A percentile compares a stretch with the other conserved stretches of the same genome.
These are phyloP conservation scores for Scrobipalpa costella DNA, from an alignment of 2,888 invertebrate genomes.

Conservation along the genomic window DNA sequence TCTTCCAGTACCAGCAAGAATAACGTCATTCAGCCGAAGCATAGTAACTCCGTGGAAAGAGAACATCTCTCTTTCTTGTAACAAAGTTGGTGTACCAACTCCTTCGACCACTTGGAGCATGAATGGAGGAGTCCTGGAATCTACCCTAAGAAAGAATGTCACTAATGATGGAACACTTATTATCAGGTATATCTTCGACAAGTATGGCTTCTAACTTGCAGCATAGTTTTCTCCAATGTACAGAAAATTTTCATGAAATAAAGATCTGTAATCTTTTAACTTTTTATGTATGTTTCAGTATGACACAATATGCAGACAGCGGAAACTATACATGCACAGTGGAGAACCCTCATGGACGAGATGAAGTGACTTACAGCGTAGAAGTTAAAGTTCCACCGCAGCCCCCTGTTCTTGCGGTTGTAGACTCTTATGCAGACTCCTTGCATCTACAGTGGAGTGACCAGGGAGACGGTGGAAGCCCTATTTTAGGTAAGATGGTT, in stretches of 20 bases:
- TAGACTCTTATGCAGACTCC: slow-evolving; percentile 91
- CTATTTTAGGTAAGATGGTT: slow-evolving; percentile 79
- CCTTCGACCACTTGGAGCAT: slow-evolving; percentile 90
- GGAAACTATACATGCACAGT: slow-evolving; percentile 95
- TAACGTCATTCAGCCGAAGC: slow-evolving; percentile 92
- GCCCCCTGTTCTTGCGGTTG: slow-evolving; percentile 89
- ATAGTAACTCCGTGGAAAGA: slow-evolving; percentile 93
- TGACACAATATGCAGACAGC: slow-evolving; percentile 89
- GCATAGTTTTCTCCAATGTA: no score
- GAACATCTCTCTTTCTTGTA: slow-evolving; percentile 90
- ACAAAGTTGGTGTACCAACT: slow-evolving; percentile 90
- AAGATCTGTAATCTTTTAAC: neutral
- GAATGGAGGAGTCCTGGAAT: slow-evolving; percentile 87
- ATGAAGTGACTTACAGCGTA: slow-evolving; percentile 90
- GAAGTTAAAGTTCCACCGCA: slow-evolving; percentile 91
- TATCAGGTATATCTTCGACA: slow-evolving; percentile 78
- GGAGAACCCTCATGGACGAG: slow-evolving; percentile 91
- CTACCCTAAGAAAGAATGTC: slow-evolving; percentile 84
- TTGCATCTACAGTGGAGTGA: slow-evolving; percentile 91
- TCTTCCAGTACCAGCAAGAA: slow-evolving; percentile 88
- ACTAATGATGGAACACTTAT: slow-evolving; percentile 87
- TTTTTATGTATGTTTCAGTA: slow-evolving; percentile 49
- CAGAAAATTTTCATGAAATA: no score
- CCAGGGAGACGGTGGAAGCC: slow-evolving; percentile 90
- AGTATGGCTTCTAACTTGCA: no score